These are phyloP conservation scores for Perdita meconis DNA, from an alignment of 2,888 invertebrate species.

Conservation along the genomic window DNA sequence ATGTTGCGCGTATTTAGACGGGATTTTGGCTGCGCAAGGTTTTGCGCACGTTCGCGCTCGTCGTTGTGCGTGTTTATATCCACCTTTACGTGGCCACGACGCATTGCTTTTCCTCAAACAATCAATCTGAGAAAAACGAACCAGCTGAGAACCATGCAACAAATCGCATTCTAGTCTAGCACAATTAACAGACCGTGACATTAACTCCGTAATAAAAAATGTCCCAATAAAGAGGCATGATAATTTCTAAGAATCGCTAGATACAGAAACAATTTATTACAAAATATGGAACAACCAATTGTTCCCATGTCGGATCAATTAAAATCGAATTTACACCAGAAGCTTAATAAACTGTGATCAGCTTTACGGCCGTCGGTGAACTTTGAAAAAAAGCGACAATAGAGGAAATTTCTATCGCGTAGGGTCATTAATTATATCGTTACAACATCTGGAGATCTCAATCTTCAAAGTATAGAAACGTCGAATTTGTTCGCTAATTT, in stretches of 20 bases:
- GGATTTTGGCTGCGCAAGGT: too few relatives aligned
- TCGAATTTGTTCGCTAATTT: constrained; percentile 31
- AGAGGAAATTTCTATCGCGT: constrained; percentile 18
- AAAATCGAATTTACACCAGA: constrained; percentile 14
- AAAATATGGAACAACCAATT: background rate
- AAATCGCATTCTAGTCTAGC: constrained; percentile 10
- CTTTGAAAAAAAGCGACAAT: background rate
- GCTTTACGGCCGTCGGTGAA: background rate
- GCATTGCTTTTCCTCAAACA: constrained; percentile 33
- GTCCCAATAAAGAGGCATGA: constrained; percentile 1
- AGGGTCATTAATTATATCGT: constrained; percentile 28
- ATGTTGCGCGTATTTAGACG: too few relatives aligned
- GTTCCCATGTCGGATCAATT: constrained; percentile 7
- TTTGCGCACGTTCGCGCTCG: too few relatives aligned
- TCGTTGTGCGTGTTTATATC: too few relatives aligned
- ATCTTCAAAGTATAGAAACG: constrained; percentile 14
- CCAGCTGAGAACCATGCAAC: background rate
- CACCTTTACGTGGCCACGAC: constrained; percentile 24
- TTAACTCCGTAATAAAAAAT: constrained; percentile 1
- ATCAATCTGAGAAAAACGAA: constrained; percentile 12
- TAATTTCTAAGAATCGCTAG: background rate
- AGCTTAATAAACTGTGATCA: background rate
- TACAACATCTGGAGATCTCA: constrained; percentile 43
- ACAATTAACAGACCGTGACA: constrained; percentile 37
- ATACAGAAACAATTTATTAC: background rate